A percentile compares a stretch with the other conserved stretches of the same genome.
phyloP scores from a whole-genome alignment of 2,797 vertebrate species.

The Catharus ustulatus region DNA sequence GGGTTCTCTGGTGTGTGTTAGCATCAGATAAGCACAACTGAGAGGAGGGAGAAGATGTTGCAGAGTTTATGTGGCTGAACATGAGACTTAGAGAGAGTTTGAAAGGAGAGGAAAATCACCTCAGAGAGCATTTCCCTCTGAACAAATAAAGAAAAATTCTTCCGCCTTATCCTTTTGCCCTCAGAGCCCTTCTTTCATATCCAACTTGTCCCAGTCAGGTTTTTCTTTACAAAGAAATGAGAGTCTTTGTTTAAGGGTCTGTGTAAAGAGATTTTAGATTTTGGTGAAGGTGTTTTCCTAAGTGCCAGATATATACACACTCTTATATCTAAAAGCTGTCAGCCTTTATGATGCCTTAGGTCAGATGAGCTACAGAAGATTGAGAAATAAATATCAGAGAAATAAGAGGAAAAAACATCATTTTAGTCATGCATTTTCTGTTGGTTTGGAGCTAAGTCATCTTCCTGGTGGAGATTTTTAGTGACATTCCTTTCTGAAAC shows the following conservation, averaged over 20 bases:
- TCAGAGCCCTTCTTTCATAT: neutral
- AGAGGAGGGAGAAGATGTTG: neutral
- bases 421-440: conserved; percentile 17
- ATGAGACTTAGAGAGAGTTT: neutral
- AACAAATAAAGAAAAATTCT: neutral
- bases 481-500: neutral
- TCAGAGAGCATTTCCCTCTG: neutral
- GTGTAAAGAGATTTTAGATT: neutral
- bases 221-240: neutral
- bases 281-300: neutral
- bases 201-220: neutral
- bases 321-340: neutral
- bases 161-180: neutral
- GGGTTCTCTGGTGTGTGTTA: neutral
- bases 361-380: neutral
- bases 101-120: neutral
- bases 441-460: neutral
- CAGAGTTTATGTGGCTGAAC: neutral
- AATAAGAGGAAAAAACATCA: neutral
- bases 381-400: neutral
- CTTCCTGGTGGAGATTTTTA: neutral
- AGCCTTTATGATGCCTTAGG: neutral
- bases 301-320: neutral
- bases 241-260: neutral
- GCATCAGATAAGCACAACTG: neutral